A percentile compares a stretch with the other conserved stretches of the same genome.
Evolutionary conservation across 2,888 invertebrate species (phyloP).

Genomic region (Osedax fenrisi): DNA sequence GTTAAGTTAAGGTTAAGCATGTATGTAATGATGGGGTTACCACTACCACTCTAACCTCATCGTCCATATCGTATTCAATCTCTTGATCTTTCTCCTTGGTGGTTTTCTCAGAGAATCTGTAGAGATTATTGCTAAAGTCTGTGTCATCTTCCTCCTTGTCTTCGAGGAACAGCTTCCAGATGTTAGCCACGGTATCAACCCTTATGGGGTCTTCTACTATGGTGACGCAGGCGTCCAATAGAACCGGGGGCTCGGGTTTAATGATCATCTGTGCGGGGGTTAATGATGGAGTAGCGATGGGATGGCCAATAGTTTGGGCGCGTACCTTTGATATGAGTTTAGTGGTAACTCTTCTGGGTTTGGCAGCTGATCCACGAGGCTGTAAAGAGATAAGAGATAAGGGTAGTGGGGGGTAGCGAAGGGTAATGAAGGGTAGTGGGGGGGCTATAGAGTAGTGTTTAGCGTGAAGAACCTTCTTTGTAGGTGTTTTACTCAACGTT

Average conservation of each 20-base stretch:
- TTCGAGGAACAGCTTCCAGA: neutral
- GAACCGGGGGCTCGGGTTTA: conserved; percentile 71
- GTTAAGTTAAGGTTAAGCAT: too few species aligned
- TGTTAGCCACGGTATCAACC: neutral
- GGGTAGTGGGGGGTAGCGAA: too few species aligned
- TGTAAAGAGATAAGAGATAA: neutral
- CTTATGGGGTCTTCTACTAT: neutral
- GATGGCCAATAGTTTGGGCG: neutral
- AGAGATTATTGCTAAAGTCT: conserved; percentile 35
- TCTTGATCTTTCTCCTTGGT: conserved; percentile 83
- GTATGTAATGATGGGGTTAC: too few species aligned
- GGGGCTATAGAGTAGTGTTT: too few species aligned
- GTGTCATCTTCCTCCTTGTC: neutral
- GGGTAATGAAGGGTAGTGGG: too few species aligned
- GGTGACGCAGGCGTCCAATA: conserved; percentile 74
- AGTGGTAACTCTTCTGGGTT: neutral
- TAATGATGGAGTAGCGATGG: neutral
- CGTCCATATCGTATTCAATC: conserved; percentile 90
- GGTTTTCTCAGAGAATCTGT: conserved; percentile 74
- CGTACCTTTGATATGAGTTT: conserved; percentile 1
- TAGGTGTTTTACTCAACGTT: neutral
- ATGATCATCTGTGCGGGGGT: conserved; percentile 56
- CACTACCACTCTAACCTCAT: conserved; percentile 58
- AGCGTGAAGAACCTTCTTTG: neutral
- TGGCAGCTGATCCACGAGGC: neutral